Conservation (phyloP, 2,797 vertebrate species). For the Heliangelus exortis region DNA sequence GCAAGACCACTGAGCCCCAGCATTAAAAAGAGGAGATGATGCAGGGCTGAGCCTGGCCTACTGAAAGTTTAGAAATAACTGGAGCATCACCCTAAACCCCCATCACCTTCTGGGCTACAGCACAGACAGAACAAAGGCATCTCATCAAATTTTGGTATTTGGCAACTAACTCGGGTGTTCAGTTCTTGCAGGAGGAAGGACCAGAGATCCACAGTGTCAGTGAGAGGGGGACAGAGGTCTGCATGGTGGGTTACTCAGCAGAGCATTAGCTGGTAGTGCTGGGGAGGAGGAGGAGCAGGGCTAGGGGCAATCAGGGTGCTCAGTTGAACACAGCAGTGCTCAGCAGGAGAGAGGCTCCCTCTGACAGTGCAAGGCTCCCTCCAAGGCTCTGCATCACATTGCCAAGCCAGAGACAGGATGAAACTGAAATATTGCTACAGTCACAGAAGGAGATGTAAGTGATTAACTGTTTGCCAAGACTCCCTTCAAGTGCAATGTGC, state of each 20-base stretch:
- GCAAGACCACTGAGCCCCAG: neutral
- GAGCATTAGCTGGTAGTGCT: neutral
- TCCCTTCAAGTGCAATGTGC: neutral
- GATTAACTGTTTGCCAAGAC: neutral
- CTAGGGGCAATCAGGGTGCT: neutral
- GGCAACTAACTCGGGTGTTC: neutral
- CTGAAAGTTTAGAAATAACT: neutral
- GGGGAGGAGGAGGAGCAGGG: neutral
- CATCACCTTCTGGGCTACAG: neutral
- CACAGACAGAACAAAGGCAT: neutral
- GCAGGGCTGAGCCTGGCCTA: neutral
- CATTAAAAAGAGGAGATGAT: neutral
- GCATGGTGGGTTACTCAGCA: rapidly evolving
- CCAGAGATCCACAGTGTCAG: neutral
- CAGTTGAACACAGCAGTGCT: rapidly evolving
- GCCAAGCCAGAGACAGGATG: neutral
- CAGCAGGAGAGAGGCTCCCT: neutral
- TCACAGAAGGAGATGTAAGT: neutral
- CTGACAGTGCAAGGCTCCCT: neutral
- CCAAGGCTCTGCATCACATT: neutral
- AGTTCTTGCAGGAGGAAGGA: neutral
- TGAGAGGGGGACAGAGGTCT: rapidly evolving
- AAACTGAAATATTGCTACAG: neutral
- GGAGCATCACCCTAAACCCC: neutral
- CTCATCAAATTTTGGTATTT: neutral